Evolutionary conservation across 2,113 vertebrate species (phyloP).

Genomic region (Zosterops borbonicus): DNA sequence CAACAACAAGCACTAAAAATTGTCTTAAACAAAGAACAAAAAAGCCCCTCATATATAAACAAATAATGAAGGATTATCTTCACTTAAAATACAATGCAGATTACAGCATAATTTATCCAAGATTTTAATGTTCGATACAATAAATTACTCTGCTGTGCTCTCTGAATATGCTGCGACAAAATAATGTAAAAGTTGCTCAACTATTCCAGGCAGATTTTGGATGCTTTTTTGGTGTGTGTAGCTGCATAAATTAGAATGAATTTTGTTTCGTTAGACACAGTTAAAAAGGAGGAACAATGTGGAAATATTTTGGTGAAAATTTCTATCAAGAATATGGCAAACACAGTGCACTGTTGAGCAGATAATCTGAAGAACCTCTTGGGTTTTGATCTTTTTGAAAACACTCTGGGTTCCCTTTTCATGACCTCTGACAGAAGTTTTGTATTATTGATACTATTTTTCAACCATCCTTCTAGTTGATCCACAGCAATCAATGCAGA

Average conservation of each 20-base stretch:
- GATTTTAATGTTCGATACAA: background rate
- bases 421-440: background rate
- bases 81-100: background rate
- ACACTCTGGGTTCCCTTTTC: background rate
- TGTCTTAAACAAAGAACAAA: background rate
- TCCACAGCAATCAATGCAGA: background rate
- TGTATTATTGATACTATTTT: background rate
- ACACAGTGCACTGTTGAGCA: background rate
- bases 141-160: background rate
- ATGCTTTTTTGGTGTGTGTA: background rate
- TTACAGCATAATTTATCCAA: background rate
- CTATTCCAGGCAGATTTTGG: background rate
- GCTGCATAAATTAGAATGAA: background rate
- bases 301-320: background rate
- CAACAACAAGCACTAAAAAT: background rate
- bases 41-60: accelerated
- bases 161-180: background rate
- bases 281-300: background rate
- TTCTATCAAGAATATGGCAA: background rate
- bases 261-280: background rate
- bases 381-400: background rate
- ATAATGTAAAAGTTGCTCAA: background rate
- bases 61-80: background rate
- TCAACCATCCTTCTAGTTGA: background rate
- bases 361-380: background rate